Conservation (phyloP, 2,113 vertebrate genomes). For the Gallinago media region DNA sequence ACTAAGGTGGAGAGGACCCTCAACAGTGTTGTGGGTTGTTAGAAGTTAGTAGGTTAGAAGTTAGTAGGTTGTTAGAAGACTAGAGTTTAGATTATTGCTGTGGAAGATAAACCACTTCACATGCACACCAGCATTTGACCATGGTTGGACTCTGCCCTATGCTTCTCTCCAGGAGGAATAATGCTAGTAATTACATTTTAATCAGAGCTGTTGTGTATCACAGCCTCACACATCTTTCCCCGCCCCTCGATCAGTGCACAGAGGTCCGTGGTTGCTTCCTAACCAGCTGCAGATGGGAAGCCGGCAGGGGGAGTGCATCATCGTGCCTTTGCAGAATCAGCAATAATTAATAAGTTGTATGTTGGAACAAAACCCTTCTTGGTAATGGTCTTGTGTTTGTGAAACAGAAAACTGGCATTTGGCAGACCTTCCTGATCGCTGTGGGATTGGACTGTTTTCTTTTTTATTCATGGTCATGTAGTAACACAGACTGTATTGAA, state of each 20-base stretch:
- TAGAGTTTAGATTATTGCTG: not conserved
- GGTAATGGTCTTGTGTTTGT: not conserved
- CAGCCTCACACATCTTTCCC: not conserved
- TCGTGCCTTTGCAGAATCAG: not conserved
- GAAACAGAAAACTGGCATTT: not conserved
- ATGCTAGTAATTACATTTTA: not conserved
- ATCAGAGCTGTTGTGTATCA: not conserved
- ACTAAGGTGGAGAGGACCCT: not conserved
- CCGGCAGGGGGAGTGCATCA: not conserved
- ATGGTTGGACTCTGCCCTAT: not conserved
- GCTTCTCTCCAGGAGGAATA: not conserved
- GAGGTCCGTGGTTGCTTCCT: not conserved
- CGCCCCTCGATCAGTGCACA: accelerated
- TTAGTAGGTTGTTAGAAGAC: not conserved
- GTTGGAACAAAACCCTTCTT: not conserved
- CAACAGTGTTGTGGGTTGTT: not conserved
- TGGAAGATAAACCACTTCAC: not conserved
- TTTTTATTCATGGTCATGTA: not conserved
- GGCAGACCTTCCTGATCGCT: not conserved
- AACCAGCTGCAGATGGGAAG: not conserved
- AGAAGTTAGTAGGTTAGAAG: too few species aligned
- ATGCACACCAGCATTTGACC: not conserved
- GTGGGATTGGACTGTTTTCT: not conserved
- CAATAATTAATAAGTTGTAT: not conserved
- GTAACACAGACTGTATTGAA: not conserved